Evolutionary conservation across 2,888 invertebrate genomes (phyloP), one percentile per base, ranked within the genome.

Genomic region (Campoletis raptor): DNA sequence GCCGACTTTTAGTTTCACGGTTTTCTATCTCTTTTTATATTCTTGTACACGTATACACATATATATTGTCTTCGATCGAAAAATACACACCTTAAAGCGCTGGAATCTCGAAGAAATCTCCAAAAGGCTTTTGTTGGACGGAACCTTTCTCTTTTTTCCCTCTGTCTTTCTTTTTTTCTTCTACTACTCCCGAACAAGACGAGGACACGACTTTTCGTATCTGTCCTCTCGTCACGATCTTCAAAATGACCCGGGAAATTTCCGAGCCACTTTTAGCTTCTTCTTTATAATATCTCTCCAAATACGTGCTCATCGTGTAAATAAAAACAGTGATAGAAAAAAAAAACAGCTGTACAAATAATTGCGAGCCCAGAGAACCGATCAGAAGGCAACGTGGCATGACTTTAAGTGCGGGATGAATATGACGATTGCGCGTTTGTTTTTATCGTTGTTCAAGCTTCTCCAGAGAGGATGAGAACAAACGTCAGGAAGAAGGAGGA

Each of bases 391-490:
- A 88, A n/a, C n/a, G 89, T 86, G 83, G 86, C 88, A 89, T 87
- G 88, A 70, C 82, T 54, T 77, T 64, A 81, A 86, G 82, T 81
- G 48, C 88, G 85, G 83, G 88, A 83, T 87, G 87, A 88, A 90
- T 89, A 90, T 89, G 89, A 90, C 87, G 89, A 81, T 76, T 7
- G 61, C 15, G 0, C 12, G 15, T 15, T 61, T 61, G 15, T 30
- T 6, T 12, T 9, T 3, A 0, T 24, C 0, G 3, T 57, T 57
- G 0, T 24, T 57, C 24, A 10, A 30, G 57, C 10, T 57, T 2
- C 9, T 10, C 2, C 21, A 9, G 54, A 3, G 54, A 3, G 52
- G 89, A 87, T 90, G 90, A 91, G 91, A 91, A 90, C 90, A 89
- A 86, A 89, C 86, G 89, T 89, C 42, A 21, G n/a, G n/a, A 36